phyloP scores from a whole-genome alignment of 2,888 invertebrate species.

The Auanema freiburgensis region DNA sequence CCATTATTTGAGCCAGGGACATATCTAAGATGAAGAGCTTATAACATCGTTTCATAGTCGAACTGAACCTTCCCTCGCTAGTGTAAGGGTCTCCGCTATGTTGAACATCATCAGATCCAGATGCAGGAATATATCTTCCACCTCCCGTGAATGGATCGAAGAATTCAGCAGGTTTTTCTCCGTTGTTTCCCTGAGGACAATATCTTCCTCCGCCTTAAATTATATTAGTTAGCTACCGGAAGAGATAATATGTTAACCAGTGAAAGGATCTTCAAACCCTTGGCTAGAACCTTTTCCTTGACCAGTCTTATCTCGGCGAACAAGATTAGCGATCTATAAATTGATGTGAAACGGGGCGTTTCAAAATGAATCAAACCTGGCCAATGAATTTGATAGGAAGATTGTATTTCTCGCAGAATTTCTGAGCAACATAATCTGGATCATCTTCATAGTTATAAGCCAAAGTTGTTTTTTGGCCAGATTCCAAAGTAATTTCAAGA shows the following conservation, averaged over 20 bases:
- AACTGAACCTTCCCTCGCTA: constrained; percentile 65
- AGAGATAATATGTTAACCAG: constrained; percentile 23
- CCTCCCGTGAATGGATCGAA: constrained; percentile 69
- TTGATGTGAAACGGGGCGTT: constrained; percentile 5
- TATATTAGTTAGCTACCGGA: too few relatives aligned
- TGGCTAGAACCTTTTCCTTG: constrained; percentile 17
- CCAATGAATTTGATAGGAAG: constrained; percentile 79
- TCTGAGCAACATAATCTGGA: constrained; percentile 87
- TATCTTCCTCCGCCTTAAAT: neutral
- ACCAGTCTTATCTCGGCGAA: constrained; percentile 3
- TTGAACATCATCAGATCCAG: neutral
- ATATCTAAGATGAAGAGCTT: neutral
- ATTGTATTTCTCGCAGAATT: constrained; percentile 82
- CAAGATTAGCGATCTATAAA: neutral
- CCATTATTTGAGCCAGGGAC: neutral
- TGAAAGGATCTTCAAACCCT: constrained; percentile 18
- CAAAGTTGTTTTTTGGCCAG: constrained; percentile 80
- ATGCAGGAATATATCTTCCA: constrained; percentile 65
- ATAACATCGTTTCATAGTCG: too few relatives aligned
- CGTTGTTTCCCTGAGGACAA: neutral
- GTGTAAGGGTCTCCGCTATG: constrained; percentile 67
- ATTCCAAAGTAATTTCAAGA: constrained; percentile 91
- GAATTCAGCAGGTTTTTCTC: neutral
- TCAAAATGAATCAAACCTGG: constrained; percentile 1
- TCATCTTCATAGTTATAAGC: constrained; percentile 88